Evolutionary conservation across 2,888 invertebrate genomes (phyloP).

Genomic region (Philereme transversata): DNA sequence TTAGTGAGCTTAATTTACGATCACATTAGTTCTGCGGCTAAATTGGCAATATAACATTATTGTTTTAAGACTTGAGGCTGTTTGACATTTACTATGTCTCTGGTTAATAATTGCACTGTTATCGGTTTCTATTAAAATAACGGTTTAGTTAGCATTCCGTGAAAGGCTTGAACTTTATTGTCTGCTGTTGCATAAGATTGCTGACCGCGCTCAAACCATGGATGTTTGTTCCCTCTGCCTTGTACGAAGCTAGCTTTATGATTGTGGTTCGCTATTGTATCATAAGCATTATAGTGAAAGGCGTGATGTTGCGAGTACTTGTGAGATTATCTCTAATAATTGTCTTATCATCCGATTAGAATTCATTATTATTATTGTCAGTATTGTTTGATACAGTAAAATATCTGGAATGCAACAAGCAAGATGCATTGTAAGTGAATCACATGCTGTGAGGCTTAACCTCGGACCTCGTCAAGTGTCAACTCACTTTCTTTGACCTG

Average conservation of each 20-base stretch:
- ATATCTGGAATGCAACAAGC: constrained; percentile 34
- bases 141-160: constrained; percentile 44
- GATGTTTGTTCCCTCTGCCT: constrained; percentile 50
- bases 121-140: constrained; percentile 36
- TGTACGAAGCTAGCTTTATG: constrained; percentile 54
- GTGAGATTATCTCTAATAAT: constrained; percentile 29
- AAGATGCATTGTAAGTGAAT: constrained; percentile 55
- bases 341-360: constrained; percentile 39
- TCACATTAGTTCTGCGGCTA: constrained; percentile 17
- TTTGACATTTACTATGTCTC: constrained; percentile 18
- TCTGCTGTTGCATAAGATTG: constrained; percentile 55
- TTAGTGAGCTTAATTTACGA: constrained; percentile 31
- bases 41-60: constrained; percentile 28
- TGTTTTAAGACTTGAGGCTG: constrained; percentile 15
- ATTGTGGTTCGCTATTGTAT: constrained; percentile 57
- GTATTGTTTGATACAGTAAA: constrained; percentile 36
- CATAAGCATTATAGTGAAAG: constrained; percentile 61
- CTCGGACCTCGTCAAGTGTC: constrained; percentile 44
- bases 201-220: constrained; percentile 54
- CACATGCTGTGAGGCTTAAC: constrained; percentile 52
- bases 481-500: constrained; percentile 70
- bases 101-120: constrained; percentile 18
- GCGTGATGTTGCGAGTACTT: constrained; percentile 30
- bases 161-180: constrained; percentile 65
- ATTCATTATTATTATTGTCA: constrained; percentile 24